Conservation (phyloP, 1,140 invertebrate species). For the Papilio polyxenes region DNA sequence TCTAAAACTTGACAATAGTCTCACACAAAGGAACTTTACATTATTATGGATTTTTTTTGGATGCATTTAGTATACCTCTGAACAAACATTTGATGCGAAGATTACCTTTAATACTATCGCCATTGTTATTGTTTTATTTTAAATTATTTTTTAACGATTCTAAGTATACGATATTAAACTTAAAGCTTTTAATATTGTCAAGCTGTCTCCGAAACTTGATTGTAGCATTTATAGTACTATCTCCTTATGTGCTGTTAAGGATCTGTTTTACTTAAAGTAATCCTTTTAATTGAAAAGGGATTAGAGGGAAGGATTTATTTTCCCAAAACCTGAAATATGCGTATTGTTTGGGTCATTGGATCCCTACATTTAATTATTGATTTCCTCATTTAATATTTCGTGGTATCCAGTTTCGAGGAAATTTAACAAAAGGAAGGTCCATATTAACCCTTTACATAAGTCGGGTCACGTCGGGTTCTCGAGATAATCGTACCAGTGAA, state of each 20-base stretch:
- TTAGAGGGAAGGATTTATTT: neutral
- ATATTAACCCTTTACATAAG: conserved; percentile 21
- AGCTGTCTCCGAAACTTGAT: too few relatives aligned
- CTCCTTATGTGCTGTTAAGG: neutral
- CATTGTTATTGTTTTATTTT: too few relatives aligned
- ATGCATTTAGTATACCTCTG: too few relatives aligned
- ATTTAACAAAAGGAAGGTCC: conserved; percentile 18
- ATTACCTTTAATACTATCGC: too few relatives aligned
- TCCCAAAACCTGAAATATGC: neutral
- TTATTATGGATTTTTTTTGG: too few relatives aligned
- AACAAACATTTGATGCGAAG: too few relatives aligned
- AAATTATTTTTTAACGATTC: too few relatives aligned
- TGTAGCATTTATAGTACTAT: neutral
- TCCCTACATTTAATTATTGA: conserved; percentile 19
- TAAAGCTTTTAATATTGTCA: too few relatives aligned
- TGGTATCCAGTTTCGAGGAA: neutral
- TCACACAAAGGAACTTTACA: neutral
- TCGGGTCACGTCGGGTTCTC: conserved; percentile 8
- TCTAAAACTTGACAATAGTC: neutral
- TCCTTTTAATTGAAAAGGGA: neutral
- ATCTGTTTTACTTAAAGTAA: neutral
- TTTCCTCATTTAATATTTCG: conserved; percentile 3
- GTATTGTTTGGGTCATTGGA: neutral
- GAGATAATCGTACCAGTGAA: conserved; percentile 17
- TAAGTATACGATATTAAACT: too few relatives aligned